These are phyloP conservation scores for Lichenostomus cassidix DNA, from an alignment of 2,113 vertebrate genomes.

Conservation along the genomic window DNA sequence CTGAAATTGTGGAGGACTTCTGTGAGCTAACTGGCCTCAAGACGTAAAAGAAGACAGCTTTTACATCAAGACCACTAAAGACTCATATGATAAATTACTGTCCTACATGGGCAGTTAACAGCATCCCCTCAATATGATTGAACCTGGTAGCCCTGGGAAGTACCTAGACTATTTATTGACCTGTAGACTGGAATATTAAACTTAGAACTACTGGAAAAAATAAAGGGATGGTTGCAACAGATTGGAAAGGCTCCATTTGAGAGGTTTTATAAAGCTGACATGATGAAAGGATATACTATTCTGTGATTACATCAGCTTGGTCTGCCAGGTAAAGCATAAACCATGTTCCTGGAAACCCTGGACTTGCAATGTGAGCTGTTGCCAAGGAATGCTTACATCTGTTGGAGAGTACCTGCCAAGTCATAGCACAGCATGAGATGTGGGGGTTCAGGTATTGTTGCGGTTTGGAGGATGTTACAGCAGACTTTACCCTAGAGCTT, in stretches of 20 bases:
- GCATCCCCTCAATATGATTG: background rate
- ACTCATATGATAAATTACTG: background rate
- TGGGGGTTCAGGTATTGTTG: background rate
- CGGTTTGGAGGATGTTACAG: no score
- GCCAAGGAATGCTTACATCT: background rate
- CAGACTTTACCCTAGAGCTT: no score
- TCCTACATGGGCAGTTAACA: background rate
- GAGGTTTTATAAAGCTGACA: background rate
- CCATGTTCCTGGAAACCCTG: background rate
- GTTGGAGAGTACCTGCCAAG: background rate
- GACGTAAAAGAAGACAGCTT: background rate
- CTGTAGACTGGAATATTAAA: background rate
- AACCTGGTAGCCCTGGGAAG: background rate
- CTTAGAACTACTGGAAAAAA: background rate
- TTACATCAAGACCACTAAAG: background rate
- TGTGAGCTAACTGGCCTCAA: background rate
- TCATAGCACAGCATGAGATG: background rate
- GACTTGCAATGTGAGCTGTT: background rate
- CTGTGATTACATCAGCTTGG: background rate
- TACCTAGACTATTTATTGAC: background rate
- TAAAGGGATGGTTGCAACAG: background rate
- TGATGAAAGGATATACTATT: background rate
- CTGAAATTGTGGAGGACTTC: background rate
- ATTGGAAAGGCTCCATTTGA: background rate
- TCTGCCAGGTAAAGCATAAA: background rate